Base-by-base conservation (phyloP, 2,113 vertebrate species). In the Centrocercus urophasianus region DNA sequence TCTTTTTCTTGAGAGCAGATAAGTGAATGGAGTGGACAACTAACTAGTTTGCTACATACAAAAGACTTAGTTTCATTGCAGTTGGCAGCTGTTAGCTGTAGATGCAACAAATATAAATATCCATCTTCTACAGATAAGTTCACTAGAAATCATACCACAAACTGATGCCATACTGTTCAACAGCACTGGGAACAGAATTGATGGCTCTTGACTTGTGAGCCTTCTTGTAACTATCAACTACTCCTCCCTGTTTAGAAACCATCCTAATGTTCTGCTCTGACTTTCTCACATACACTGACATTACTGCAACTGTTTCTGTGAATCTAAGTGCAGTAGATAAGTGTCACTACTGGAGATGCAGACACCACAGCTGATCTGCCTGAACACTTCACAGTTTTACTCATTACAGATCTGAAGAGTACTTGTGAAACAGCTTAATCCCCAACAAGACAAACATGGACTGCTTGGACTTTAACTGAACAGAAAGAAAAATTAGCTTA, bases 281-380 rank as follows among this genome's bases (percentile, higher is more conserved):
- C 63, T 92, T 77, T 43, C 87, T 86, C 79, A 28, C 42, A 3
- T 19, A 27, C 1, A 73, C 71, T 60, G 77, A 61, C 25, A 25
- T 80, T 70, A 74, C 5, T 85, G 80, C 75, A 89, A 77, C 75
- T 70, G 81, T 64, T 83, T 47, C 75, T 80, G n/a, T 67, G 67
- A 80, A 64, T 77, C 67, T 77, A 45, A 88, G 43, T 24, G 25
- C 69, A 89, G 25, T 81, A 87, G 91, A 60, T 87, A 83, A 75
- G 28, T 61, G 63, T 42, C 83, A 77, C 32, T 93, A 70, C 67
- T 74, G 48, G 48, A 78, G 86, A 94, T 67, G 89, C 72, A 88
- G 87, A 85, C 87, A 94, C 65, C 91, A 77, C 61, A 86, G 89
- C 89, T 94, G 78, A 89, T 92, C 61, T 81, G 88, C 88, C 83